Evolutionary conservation across 2,113 vertebrate species (phyloP), one percentile per base, ranked within the genome.

Genomic region (Apistogramma diplotaenia): DNA sequence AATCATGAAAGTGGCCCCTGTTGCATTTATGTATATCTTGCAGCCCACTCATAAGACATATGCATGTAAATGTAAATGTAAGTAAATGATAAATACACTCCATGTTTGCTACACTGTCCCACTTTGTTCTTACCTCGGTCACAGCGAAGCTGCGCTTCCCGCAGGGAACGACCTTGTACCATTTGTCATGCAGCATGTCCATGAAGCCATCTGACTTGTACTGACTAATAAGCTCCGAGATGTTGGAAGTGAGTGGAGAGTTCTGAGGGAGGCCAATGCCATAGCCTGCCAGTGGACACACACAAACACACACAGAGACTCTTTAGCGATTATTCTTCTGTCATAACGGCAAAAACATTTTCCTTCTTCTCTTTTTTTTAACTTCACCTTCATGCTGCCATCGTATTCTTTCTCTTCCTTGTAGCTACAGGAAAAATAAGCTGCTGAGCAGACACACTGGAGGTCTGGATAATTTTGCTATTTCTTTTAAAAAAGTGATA

Each of bases 181-280:
- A 99, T 89, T 99, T 99, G 95, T 99, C 98, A 1, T 99, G 98
- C 23, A 99, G 95, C 93, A 95, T 96, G 89, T 99, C 98, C 98
- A 99, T 99, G 94, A 99, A 98, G 61, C 98, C 98, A 0, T 99
- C 97, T 2, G 98, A 99, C 94, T 99, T 99, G 95, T 99, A 99
- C 72, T 99, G 97, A 91, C 97, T 98, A 85, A 99, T 97, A 55
- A 99, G 92, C 87, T 98, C 98, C 0, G 98, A 99, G 92, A 99
- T 96, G 85, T 99, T 99, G 88, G 98, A 97, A 61, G 98, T 99
- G 83, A 99, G 92, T 0, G 95, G 96, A 77, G 98, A 99, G 93
- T 97, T 98, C 86, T 98, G 97, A n/a, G 97, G 97, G 78, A 99
- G 97, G 57, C 98, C 98, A 82, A 99, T 99, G 37, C 98, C 98